Evolutionary conservation across 2,888 invertebrate genomes (phyloP).

Genomic region (Chymomyza caudatula): DNA sequence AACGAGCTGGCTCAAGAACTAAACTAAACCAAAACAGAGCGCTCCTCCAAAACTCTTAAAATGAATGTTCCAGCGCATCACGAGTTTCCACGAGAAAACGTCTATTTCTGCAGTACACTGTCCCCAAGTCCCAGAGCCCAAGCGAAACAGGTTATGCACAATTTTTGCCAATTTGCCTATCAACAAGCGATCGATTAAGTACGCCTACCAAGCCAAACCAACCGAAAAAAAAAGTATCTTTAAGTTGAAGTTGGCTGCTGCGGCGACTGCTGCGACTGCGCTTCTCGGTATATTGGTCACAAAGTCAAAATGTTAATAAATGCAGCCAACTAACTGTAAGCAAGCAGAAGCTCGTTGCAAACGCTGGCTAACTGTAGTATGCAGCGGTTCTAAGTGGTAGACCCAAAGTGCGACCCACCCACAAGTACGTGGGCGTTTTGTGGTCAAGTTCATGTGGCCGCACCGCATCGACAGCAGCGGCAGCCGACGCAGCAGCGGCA

Average conservation of each 20-base stretch:
- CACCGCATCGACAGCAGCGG: neutral
- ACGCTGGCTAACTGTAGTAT: slow-evolving; percentile 4
- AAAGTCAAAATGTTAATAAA: slow-evolving; percentile 74
- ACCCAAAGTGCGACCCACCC: slow-evolving; percentile 49
- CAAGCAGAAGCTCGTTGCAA: neutral
- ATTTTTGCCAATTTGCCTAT: slow-evolving; percentile 74
- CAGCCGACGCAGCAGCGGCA: slow-evolving; percentile 41
- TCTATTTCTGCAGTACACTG: slow-evolving; percentile 13
- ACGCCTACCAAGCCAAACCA: slow-evolving; percentile 47
- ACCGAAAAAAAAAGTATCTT: neutral
- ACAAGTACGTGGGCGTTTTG: slow-evolving; percentile 60
- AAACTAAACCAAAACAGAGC: slow-evolving; percentile 53
- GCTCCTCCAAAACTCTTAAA: slow-evolving; percentile 14
- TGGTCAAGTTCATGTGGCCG: slow-evolving; percentile 75
- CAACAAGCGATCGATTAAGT: slow-evolving; percentile 74
- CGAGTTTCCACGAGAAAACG: slow-evolving; percentile 56
- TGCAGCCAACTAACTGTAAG: slow-evolving; percentile 39
- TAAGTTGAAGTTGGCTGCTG: neutral
- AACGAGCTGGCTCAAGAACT: slow-evolving; percentile 11
- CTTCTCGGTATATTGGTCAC: slow-evolving; percentile 59
- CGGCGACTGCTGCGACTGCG: neutral
- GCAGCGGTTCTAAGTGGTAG: slow-evolving; percentile 5
- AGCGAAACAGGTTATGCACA: slow-evolving; percentile 69
- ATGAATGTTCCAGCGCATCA: slow-evolving; percentile 60
- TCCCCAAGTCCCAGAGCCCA: neutral